phyloP scores from a whole-genome alignment of 2,797 vertebrate species.

The Petrocephalus schoutedeni region DNA sequence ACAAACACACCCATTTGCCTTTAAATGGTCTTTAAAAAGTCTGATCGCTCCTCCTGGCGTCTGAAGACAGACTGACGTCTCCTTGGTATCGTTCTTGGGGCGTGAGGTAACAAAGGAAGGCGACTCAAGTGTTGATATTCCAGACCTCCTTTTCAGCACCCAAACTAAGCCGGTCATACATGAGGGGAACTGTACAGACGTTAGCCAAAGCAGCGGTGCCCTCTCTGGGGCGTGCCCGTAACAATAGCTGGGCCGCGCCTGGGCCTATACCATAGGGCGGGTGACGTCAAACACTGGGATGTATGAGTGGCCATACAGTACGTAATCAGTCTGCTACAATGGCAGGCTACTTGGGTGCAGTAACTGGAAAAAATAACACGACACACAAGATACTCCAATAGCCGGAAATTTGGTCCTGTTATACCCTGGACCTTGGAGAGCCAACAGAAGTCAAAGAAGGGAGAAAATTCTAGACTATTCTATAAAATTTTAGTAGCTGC shows the following conservation, averaged over 20 bases:
- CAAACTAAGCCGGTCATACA: constrained; percentile 5
- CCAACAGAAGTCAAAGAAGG: background rate
- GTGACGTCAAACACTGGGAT: background rate
- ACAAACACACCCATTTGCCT: constrained; percentile 10
- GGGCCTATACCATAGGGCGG: background rate
- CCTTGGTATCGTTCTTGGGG: constrained; percentile 5
- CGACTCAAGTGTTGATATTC: constrained; percentile 15
- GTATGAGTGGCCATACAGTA: background rate
- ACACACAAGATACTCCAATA: constrained; percentile 60
- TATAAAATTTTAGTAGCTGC: background rate
- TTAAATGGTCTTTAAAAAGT: constrained; percentile 1
- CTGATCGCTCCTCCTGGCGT: constrained; percentile 2
- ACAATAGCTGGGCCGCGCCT: background rate
- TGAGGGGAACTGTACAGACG: constrained; percentile 3
- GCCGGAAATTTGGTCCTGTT: constrained; percentile 57
- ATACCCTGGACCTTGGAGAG: constrained; percentile 29
- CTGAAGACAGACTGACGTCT: constrained; percentile 3
- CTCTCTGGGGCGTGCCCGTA: background rate
- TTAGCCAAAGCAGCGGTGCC: constrained; percentile 9
- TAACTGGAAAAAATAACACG: constrained; percentile 51
- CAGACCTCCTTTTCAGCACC: constrained; percentile 12
- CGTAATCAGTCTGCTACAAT: constrained; percentile 26
- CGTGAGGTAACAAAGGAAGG: constrained; percentile 13
- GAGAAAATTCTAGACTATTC: background rate
- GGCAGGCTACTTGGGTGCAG: constrained; percentile 43